Base-by-base conservation (phyloP, 2,113 vertebrate species). In the Hippopotamus amphibius region DNA sequence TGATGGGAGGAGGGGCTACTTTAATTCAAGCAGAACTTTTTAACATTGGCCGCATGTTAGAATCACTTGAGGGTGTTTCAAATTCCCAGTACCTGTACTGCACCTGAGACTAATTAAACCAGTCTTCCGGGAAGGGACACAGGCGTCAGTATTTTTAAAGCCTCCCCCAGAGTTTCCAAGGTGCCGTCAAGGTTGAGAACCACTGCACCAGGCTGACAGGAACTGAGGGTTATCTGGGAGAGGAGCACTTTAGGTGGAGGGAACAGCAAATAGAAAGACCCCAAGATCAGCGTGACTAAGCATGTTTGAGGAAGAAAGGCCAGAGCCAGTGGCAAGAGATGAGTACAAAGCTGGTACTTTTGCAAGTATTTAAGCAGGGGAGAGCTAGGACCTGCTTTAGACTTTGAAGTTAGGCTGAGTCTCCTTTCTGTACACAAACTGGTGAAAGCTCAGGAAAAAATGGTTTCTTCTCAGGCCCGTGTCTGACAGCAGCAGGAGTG, bases 291-390 rank as follows among this genome's bases (percentile, higher is more conserved):
- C 55, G 83, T 30, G 17, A 14, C 17, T 21, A 9, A 0, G 68
- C 10, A 41, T 9, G 6, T 11, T 28, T 26, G 37, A 76, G 41
- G 69, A 43, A 82, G 76, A 48, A 22, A 90, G 37, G 5, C 12
- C 12, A 2, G 22, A 55, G 15, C 21, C 24, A n/a, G 30, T 7
- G 2, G 8, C 1, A 22, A 65, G 21, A 30, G 6, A 7, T 8
- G 3, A 50, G 61, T 33, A 13, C 28, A 41, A n/a, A 61, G 30
- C 19, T 8, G 17, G 24, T 3, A 61, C 41, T 24, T 17, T 0
- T 26, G 16, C 30, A 30, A 37, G 17, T 7, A 4, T 28, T 71
- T 48, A 48, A 65, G 41, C 21, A 46, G 37, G 41, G 14, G 13
- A 80, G 59, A 43, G 13, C 22, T 1, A 19, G 50, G 71, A n/a